Evolutionary conservation across 2,797 vertebrate genomes (phyloP), one percentile per base, ranked within the genome.

Genomic region (Smutsia temminckii): DNA sequence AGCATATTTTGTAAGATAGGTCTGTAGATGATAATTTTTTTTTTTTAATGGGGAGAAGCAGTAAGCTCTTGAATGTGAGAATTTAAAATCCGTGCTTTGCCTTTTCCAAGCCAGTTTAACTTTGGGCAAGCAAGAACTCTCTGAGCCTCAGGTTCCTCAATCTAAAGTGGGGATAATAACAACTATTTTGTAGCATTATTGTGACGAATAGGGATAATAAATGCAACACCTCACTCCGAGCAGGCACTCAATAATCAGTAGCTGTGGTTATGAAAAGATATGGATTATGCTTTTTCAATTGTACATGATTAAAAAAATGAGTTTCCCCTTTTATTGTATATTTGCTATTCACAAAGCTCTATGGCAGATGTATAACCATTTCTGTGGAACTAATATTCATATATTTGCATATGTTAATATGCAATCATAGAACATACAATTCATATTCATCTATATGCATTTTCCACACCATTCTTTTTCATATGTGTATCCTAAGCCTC

Each of bases 1-100:
- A 93, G 63, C 68, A n/a, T 83, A 95, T 93, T 96, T 93, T 93
- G 8, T 90, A 61, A 78, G 71, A 92, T 9, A 78, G 77, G 68
- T 63, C 55, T 75, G 25, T 89, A 86, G 77, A 93, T 91, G 49
- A 55, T n/a, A 21, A 79, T 16, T 64, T 80, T 80, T 92, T 74
- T 23, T 59, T 42, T 34, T 55, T 86, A 66, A 85, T 21, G 9
- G 29, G 20, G 40, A 23, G n/a, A 81, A 64, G 61, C 27, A 55
- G 29, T 40, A 32, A 66, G 63, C 49, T 53, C 17, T 29, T 18
- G 12, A 59, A 21, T 8, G 10, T 72, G 51, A 81, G 32, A 14
- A n/a, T 25, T 79, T 66, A 79, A 61, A 84, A 69, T 25, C 20
- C 25, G 71, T 29, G 57, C n/a, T 51, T 83, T 79, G 34, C 37